Conservation (phyloP, 1,140 invertebrate genomes). For the Spodoptera litura region DNA sequence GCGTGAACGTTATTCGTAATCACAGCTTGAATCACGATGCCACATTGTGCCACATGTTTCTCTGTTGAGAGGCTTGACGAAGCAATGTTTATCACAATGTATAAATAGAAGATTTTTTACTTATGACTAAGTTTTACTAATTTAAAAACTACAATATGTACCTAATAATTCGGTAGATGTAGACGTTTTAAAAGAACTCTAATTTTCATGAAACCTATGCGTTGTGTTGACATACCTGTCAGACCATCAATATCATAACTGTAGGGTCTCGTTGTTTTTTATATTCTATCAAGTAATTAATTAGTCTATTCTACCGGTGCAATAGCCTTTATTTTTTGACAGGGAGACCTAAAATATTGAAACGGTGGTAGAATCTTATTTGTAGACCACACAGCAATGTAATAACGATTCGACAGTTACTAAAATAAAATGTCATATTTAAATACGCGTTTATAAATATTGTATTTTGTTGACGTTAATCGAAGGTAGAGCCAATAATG, state of each 20-base stretch:
- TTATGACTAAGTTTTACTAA: neutral
- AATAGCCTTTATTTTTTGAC: too few species aligned
- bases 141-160: neutral
- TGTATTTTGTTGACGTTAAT: slow-evolving; percentile 52
- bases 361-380: too few species aligned
- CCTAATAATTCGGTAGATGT: neutral
- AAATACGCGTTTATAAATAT: slow-evolving; percentile 20
- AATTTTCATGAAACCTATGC: too few species aligned
- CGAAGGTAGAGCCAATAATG: slow-evolving; percentile 49
- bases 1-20: slow-evolving; percentile 54
- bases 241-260: too few species aligned
- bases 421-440: slow-evolving; percentile 12
- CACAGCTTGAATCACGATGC: slow-evolving; percentile 40
- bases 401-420: neutral
- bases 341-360: too few species aligned
- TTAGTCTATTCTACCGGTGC: too few species aligned
- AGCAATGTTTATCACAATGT: slow-evolving; percentile 47
- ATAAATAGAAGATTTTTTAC: slow-evolving; percentile 24
- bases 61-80: slow-evolving; percentile 53
- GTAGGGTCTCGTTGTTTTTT: too few species aligned
- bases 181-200: neutral
- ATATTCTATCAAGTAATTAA: too few species aligned
- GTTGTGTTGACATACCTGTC: too few species aligned
- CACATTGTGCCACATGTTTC: slow-evolving; percentile 50
- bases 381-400: too few species aligned